phyloP scores from a whole-genome alignment of 2,888 invertebrate species.

The Polyommatus icarus region DNA sequence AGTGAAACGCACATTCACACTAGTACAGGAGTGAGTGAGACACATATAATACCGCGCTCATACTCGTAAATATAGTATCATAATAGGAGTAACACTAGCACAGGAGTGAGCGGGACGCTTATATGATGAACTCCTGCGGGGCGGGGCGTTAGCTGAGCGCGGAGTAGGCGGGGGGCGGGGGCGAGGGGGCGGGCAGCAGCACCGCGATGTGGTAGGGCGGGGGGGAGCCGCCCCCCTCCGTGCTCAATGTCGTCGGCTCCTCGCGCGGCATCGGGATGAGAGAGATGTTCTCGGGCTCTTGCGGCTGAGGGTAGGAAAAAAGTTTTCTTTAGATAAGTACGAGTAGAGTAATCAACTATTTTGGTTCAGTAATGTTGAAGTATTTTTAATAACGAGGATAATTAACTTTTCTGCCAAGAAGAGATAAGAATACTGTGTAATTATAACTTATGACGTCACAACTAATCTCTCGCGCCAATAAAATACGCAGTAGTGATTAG shows the following conservation, averaged over 20 bases:
- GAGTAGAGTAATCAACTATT: too few relatives aligned
- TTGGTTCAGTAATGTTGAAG: too few relatives aligned
- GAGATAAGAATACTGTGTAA: too few relatives aligned
- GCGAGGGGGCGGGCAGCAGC: conserved; percentile 79
- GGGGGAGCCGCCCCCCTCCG: conserved; percentile 71
- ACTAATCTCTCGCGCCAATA: too few relatives aligned
- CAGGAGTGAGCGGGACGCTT: conserved; percentile 41
- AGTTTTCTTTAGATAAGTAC: neutral
- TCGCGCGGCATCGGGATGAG: conserved; percentile 57
- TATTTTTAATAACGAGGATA: too few relatives aligned
- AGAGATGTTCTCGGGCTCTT: conserved; percentile 59
- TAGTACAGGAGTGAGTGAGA: neutral
- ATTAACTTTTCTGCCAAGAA: too few relatives aligned
- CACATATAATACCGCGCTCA: neutral
- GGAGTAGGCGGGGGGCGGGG: conserved; percentile 86
- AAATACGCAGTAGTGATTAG: too few relatives aligned
- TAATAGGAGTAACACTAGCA: neutral
- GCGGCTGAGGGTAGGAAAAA: conserved; percentile 4
- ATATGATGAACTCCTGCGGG: conserved; percentile 67
- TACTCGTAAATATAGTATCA: neutral
- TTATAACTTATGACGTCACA: too few relatives aligned
- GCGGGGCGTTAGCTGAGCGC: conserved; percentile 82
- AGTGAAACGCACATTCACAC: conserved; percentile 38
- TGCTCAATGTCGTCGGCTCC: conserved; percentile 41
- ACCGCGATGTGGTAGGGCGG: conserved; percentile 94